Conservation (phyloP, 1,140 invertebrate species). For the Drosophila ogumai region DNA sequence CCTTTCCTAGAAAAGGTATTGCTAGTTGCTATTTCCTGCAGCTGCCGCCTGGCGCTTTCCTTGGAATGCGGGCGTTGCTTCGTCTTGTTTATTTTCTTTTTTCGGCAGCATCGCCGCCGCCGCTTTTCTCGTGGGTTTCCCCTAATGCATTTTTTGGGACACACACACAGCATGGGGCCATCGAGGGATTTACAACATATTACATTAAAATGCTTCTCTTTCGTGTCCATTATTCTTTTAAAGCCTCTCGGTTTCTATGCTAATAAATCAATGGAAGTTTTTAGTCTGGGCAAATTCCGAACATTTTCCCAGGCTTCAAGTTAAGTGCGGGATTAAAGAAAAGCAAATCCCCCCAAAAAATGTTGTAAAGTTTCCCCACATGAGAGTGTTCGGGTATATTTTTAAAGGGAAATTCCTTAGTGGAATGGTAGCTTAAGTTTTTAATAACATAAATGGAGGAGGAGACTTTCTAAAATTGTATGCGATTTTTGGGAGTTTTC, state of each 20-base stretch:
- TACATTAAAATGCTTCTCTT: slow-evolving; percentile 70
- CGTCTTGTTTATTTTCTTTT: slow-evolving; percentile 56
- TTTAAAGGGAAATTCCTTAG: slow-evolving; percentile 1
- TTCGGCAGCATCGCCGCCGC: slow-evolving; percentile 25
- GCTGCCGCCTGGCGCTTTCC: slow-evolving; percentile 78
- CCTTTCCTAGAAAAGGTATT: not conserved
- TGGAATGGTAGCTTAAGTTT: slow-evolving; percentile 1
- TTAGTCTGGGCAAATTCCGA: slow-evolving; percentile 50
- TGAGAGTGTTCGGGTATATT: not conserved
- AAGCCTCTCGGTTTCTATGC: slow-evolving; percentile 34
- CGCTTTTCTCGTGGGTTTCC: slow-evolving; percentile 40
- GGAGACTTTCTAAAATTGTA: no score
- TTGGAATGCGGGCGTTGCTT: slow-evolving; percentile 78
- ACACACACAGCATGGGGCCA: slow-evolving; percentile 59
- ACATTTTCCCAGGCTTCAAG: slow-evolving; percentile 48
- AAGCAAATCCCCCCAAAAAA: slow-evolving; percentile 26
- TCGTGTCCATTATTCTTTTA: slow-evolving; percentile 27
- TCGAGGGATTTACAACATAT: slow-evolving; percentile 62
- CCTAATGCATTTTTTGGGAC: slow-evolving; percentile 69
- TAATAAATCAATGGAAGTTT: slow-evolving; percentile 73
- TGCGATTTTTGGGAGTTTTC: not conserved
- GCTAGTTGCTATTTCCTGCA: slow-evolving; percentile 53
- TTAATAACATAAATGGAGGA: not conserved
- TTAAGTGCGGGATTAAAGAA: slow-evolving; percentile 30
- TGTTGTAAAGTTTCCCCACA: slow-evolving; percentile 26